These are phyloP conservation scores for Drosophila watanabei DNA, from an alignment of 1,140 invertebrate genomes.

Conservation along the genomic window DNA sequence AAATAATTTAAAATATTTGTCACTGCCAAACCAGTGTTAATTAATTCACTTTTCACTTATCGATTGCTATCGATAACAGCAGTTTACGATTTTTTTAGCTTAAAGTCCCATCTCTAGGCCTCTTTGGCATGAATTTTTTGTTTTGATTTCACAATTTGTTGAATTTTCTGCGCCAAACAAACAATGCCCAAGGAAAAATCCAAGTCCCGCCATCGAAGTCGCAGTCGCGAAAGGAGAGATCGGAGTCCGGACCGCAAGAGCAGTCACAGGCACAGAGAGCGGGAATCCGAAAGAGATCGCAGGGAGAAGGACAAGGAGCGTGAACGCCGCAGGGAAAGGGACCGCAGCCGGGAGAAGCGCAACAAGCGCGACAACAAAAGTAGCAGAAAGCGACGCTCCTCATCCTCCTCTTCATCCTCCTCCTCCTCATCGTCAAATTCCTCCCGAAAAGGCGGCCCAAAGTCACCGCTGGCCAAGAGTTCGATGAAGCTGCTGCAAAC, in stretches of 20 bases:
- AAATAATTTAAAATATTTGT: neutral
- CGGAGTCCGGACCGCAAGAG: conserved; percentile 15
- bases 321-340: conserved; percentile 27
- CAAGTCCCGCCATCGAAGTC: conserved; percentile 48
- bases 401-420: conserved; percentile 29
- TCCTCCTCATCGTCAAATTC: conserved; percentile 44
- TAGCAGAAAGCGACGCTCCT: conserved; percentile 30
- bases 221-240: conserved; percentile 24
- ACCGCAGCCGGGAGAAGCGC: conserved; percentile 12
- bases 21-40: neutral
- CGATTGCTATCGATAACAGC: neutral
- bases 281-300: conserved; percentile 23
- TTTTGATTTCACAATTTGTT: conserved; percentile 49
- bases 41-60: neutral
- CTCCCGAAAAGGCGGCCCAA: neutral
- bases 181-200: conserved; percentile 64
- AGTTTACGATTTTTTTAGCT: neutral
- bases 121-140: conserved; percentile 3
- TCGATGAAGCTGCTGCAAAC: conserved; percentile 89
- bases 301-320: conserved; percentile 36
- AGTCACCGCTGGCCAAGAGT: conserved; percentile 43
- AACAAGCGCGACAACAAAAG: conserved; percentile 27
- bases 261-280: conserved; percentile 40
- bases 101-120: neutral
- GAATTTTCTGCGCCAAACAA: neutral